These are phyloP conservation scores for Sylvicapra grimmia DNA, from an alignment of 2,113 vertebrate species.

Conservation along the genomic window DNA sequence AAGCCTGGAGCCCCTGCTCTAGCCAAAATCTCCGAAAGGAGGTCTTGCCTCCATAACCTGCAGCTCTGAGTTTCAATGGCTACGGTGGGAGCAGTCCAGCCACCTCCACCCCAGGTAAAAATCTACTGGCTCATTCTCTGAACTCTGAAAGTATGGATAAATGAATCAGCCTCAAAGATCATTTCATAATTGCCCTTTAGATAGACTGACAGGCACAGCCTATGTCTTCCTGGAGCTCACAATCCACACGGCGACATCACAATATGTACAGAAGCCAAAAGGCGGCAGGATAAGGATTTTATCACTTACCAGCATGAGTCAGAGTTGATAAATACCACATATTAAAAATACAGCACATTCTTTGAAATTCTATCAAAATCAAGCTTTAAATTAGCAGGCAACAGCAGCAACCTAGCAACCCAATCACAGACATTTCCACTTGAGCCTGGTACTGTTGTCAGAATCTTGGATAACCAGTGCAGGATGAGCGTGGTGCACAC, in stretches of 20 bases:
- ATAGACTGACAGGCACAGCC: slow-evolving; percentile 12
- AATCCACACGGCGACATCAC: background rate
- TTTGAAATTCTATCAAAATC: slow-evolving; percentile 56
- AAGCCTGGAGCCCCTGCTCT: background rate
- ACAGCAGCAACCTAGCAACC: slow-evolving; percentile 44
- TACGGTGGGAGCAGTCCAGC: background rate
- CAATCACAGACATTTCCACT: background rate
- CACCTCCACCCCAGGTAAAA: background rate
- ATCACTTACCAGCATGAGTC: slow-evolving; percentile 44
- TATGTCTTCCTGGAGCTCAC: background rate
- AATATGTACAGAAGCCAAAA: slow-evolving; percentile 17
- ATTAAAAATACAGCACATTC: slow-evolving; percentile 36
- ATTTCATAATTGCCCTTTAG: slow-evolving; percentile 8
- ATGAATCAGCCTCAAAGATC: slow-evolving; percentile 17
- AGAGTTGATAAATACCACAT: slow-evolving; percentile 48
- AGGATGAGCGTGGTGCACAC: background rate
- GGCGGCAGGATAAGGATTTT: slow-evolving; percentile 31
- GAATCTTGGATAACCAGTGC: background rate
- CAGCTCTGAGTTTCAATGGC: background rate
- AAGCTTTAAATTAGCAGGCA: slow-evolving; percentile 55
- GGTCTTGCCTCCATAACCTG: background rate
- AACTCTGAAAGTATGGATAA: background rate
- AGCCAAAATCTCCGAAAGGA: background rate
- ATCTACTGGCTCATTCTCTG: background rate
- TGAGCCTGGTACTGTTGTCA: background rate